A percentile compares a stretch with the other conserved stretches of the same genome.
Evolutionary conservation across 2,888 invertebrate species (phyloP).

Genomic region (Pandemis cinnamomeana): DNA sequence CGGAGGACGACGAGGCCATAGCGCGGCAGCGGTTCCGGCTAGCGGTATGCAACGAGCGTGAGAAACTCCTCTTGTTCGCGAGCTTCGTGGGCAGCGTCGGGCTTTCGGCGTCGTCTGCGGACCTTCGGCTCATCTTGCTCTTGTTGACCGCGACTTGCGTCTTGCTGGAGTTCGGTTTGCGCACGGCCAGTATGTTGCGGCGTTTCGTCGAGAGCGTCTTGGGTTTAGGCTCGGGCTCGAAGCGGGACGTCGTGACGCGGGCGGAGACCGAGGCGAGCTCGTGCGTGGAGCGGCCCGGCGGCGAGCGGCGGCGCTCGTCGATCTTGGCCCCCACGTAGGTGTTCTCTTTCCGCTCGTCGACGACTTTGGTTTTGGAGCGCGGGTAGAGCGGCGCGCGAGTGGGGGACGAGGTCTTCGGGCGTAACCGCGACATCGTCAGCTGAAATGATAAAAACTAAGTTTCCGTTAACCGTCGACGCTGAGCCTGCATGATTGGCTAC

Average conservation of each 20-base stretch:
- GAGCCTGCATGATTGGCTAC: background rate
- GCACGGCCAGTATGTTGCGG: conserved; percentile 71
- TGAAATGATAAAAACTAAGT: conserved; percentile 51
- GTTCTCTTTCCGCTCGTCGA: conserved; percentile 79
- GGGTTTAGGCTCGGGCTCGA: conserved; percentile 73
- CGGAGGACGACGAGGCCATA: conserved; percentile 69
- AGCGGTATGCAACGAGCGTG: conserved; percentile 55
- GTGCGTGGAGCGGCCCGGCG: conserved; percentile 44
- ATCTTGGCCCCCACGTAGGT: conserved; percentile 71
- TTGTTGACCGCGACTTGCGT: conserved; percentile 64
- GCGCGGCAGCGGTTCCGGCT: conserved; percentile 57
- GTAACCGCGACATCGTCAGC: conserved; percentile 75
- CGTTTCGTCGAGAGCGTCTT: conserved; percentile 69
- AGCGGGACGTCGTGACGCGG: conserved; percentile 59
- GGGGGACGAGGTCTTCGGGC: conserved; percentile 72
- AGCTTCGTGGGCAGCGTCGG: conserved; percentile 59
- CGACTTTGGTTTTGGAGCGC: conserved; percentile 71
- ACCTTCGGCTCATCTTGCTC: conserved; percentile 63
- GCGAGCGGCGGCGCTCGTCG: conserved; percentile 49
- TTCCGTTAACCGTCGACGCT: background rate
- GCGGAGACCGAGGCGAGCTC: conserved; percentile 61
- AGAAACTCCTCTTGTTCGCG: conserved; percentile 65
- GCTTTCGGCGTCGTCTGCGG: conserved; percentile 68
- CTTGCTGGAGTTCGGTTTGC: conserved; percentile 75
- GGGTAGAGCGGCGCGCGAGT: conserved; percentile 69